Evolutionary conservation across 2,113 vertebrate genomes (phyloP), one percentile per base, ranked within the genome.

Genomic region (Ranitomeya imitator): DNA sequence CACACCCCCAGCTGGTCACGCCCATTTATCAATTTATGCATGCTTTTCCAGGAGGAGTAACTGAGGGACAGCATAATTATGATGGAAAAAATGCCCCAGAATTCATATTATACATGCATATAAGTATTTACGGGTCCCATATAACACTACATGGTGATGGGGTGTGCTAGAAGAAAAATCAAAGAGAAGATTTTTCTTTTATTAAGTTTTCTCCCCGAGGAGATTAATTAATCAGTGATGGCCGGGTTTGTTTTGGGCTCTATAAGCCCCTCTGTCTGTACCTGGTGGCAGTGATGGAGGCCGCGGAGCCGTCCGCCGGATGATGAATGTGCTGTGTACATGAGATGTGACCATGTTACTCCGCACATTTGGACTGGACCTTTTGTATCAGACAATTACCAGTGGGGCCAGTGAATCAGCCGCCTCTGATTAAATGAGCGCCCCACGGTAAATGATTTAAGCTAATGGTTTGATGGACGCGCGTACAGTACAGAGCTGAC

Each of bases 321-420:
- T 83, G 60, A 86, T 59, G 26, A 87, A 89, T 89, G 79, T 26
- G 79, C 79, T 78, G 63, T 86, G 59, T 83, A 90, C 57, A 86
- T 82, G 85, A 87, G 63, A 78, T 86, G 89, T 78, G 85, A 67
- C 80, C 11, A 21, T 77, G 59, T 69, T 79, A 81, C 55, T 65
- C 67, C n/a, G 26, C 79, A 61, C 85, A 78, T 79, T 79, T 87
- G 26, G 51, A 81, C 54, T 19, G 80, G 54, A 67, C 80, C 80
- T 84, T 67, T 78, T 78, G 59, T 88, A 84, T 65, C 80, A 78
- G 52, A 88, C 87, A 77, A 88, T 88, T 88, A 88, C 71, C 87
- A 21, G 15, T 4, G 69, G 19, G 37, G 67, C 37, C 73, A 60
- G 86, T 88, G 76, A 88, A 83, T 88, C 80, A 88, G 52, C 55